Conservation (phyloP, 1,140 invertebrate genomes). For the Vollenhovia emeryi region DNA sequence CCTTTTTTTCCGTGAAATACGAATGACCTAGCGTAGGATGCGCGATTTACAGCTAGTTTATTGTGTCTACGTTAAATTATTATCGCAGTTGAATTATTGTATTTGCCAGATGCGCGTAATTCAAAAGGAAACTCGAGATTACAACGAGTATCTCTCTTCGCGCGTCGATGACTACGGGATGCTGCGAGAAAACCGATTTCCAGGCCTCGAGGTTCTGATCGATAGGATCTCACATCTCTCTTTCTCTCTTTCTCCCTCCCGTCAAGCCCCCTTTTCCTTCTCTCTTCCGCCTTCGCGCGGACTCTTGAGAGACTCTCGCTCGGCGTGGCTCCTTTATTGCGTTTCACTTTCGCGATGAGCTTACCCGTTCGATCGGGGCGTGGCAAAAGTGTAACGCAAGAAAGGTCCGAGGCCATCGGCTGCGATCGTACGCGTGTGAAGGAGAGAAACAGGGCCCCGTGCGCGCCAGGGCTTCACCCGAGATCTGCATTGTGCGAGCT, state of each 20-base stretch:
- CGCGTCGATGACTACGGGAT: slow-evolving; percentile 34
- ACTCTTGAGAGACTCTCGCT: slow-evolving; percentile 64
- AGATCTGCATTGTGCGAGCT: slow-evolving; percentile 62
- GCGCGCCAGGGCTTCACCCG: slow-evolving; percentile 57
- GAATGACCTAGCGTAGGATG: background rate
- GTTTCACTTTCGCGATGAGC: slow-evolving; percentile 85
- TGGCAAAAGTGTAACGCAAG: slow-evolving; percentile 85
- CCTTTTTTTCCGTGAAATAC: background rate
- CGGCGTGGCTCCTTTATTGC: slow-evolving; percentile 83
- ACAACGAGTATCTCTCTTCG: background rate
- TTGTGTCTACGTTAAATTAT: background rate
- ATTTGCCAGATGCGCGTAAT: background rate
- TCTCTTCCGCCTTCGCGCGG: slow-evolving; percentile 26
- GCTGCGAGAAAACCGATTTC: slow-evolving; percentile 67
- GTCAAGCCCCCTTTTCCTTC: slow-evolving; percentile 68
- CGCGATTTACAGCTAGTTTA: background rate
- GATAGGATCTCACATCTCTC: slow-evolving; percentile 49
- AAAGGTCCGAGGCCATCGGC: slow-evolving; percentile 77
- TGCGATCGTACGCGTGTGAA: slow-evolving; percentile 67
- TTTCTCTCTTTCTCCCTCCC: slow-evolving; percentile 12
- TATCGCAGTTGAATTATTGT: background rate
- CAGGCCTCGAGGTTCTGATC: slow-evolving; percentile 67
- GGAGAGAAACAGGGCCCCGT: slow-evolving; percentile 70
- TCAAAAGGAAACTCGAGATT: slow-evolving; percentile 8
- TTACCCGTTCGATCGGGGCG: slow-evolving; percentile 81